phyloP scores from a whole-genome alignment of 2,113 vertebrate species.

The Dasyurus viverrinus region DNA sequence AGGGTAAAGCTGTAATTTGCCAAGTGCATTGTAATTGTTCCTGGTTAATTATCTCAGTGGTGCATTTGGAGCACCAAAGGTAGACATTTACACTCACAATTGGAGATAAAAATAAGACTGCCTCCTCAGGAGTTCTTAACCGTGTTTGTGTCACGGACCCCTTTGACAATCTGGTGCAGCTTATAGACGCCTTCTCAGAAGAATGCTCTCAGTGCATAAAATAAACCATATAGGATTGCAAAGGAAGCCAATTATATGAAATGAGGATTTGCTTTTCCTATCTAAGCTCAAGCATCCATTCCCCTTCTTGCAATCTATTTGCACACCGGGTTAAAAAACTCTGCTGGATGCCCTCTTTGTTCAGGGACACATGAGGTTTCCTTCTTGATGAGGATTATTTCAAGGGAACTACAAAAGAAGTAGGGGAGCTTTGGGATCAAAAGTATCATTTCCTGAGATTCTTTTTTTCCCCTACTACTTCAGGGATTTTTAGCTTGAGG shows the following conservation, averaged over 20 bases:
- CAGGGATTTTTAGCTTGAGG: background rate
- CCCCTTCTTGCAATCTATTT: background rate
- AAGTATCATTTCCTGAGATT: background rate
- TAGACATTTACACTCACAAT: slow-evolving; percentile 72
- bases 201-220: background rate
- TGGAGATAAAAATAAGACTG: slow-evolving; percentile 64
- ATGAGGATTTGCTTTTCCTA: background rate
- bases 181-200: background rate
- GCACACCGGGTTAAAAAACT: background rate
- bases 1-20: slow-evolving; percentile 81
- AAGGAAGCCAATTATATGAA: background rate
- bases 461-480: background rate
- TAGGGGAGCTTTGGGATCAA: background rate
- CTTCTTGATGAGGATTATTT: background rate
- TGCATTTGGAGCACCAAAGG: slow-evolving; percentile 77
- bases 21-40: slow-evolving; percentile 81
- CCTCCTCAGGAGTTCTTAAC: background rate
- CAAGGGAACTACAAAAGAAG: background rate
- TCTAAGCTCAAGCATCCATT: background rate
- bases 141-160: background rate
- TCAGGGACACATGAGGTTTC: background rate
- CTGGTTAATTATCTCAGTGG: slow-evolving; percentile 84
- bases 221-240: background rate
- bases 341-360: background rate
- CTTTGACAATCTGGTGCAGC: background rate